Base-by-base conservation (phyloP, 2,797 vertebrate species). In the Setipinna tenuifilis region DNA sequence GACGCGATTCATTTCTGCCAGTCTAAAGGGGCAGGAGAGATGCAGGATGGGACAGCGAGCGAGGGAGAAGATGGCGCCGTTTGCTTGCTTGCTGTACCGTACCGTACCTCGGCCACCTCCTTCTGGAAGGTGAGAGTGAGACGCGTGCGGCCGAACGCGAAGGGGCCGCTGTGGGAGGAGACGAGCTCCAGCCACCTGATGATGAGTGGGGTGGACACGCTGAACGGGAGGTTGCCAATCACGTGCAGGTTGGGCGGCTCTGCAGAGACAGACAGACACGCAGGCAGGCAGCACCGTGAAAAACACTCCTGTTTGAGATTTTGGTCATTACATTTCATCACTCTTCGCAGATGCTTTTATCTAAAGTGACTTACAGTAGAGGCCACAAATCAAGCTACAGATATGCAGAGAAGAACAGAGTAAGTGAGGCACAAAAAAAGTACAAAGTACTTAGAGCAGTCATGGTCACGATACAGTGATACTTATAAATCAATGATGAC, bases 51-150 rank as follows among this genome's bases (percentile, higher is more conserved):
- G 23, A 59, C 25, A 25, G 14, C 35, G n/a, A 81, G 31, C 1
- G 41, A 46, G 14, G 19, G 23, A n/a, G 23, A 81, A 59, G 25
- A 44, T n/a, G 21, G 41, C 7, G 31, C 6, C n/a, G 6, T 25
- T 9, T 10, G 83, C 93, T 78, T 80, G n/a, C n/a, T n/a, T n/a
- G n/a, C n/a, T n/a, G n/a, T n/a, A n/a, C n/a, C n/a, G n/a, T n/a
- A n/a, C n/a, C n/a, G n/a, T n/a, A 97, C 98, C 96, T 99, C 97
- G 46, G 95, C 97, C 14, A 99, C 97, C 92, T 99, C 98, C 83
- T 98, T 98, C 94, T 99, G 98, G 91, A 99, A 99, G 21, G 98
- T 99, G 90, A 99, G 92, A 0, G 97, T 99, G 94, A 99, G 97
- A 84, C 86, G 95, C 0, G 97, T 98, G 86, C 98, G 97, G 85